Evolutionary conservation across 1,140 invertebrate genomes (phyloP).

Genomic region (Leptoteleia sp.): DNA sequence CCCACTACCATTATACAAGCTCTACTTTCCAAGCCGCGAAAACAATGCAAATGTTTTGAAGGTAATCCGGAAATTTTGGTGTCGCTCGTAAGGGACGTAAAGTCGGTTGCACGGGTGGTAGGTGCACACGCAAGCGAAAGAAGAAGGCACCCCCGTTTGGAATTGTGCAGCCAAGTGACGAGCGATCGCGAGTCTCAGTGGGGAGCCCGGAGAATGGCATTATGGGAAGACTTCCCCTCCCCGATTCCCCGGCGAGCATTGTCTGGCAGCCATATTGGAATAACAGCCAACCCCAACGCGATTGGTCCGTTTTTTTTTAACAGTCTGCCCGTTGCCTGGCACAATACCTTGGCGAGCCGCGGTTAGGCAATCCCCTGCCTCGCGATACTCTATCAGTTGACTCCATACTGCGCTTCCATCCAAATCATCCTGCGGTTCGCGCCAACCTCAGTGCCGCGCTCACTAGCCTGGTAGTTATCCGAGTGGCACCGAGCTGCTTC

Average conservation of each 20-base stretch:
- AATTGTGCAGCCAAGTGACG: constrained; percentile 46
- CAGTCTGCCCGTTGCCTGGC: constrained; percentile 73
- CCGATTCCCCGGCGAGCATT: constrained; percentile 70
- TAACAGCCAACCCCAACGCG: constrained; percentile 76
- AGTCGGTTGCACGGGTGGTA: too few species aligned
- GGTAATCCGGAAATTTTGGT: too few species aligned
- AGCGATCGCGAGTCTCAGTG: constrained; percentile 72
- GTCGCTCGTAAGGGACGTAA: too few species aligned
- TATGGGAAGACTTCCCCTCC: constrained; percentile 78
- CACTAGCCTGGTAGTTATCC: too few species aligned
- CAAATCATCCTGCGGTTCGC: too few species aligned
- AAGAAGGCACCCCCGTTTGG: constrained; percentile 71
- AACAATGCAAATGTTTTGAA: too few species aligned
- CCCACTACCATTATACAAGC: too few species aligned
- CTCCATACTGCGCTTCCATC: constrained; percentile 72
- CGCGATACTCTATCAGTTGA: constrained; percentile 80
- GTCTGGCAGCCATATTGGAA: constrained; percentile 80
- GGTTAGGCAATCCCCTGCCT: constrained; percentile 77
- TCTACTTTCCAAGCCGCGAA: too few species aligned
- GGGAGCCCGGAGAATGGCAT: constrained; percentile 78
- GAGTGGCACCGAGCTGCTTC: too few species aligned
- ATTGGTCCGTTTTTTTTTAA: constrained; percentile 81
- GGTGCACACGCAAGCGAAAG: too few species aligned
- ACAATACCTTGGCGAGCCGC: constrained; percentile 67
- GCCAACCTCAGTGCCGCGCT: too few species aligned